phyloP scores from a whole-genome alignment of 2,113 vertebrate genomes.

The Gila orcuttii region DNA sequence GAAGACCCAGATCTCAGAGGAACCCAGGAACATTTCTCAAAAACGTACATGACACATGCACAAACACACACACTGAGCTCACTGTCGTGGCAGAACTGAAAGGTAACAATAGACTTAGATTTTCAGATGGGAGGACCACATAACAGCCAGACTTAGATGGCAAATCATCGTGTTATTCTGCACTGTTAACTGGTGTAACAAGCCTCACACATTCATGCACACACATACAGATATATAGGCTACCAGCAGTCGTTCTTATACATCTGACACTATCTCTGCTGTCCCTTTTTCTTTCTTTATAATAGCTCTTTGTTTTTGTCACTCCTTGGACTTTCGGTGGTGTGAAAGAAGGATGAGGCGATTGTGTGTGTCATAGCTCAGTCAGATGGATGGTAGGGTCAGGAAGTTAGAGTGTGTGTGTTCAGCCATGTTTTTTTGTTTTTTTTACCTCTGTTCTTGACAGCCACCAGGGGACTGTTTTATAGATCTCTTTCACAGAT shows the following conservation, averaged over 20 bases:
- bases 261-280: conserved; percentile 46
- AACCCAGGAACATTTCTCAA: conserved; percentile 55
- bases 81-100: background rate
- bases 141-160: conserved; percentile 40
- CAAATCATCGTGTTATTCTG: conserved; percentile 61
- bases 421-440: conserved; percentile 15
- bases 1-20: conserved; percentile 87
- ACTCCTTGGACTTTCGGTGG: conserved; percentile 16
- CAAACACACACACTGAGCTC: conserved; percentile 37
- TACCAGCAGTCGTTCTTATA: conserved; percentile 46
- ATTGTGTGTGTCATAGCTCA: conserved; percentile 34
- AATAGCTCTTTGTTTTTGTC: conserved; percentile 44
- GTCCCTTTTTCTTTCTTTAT: conserved; percentile 56
- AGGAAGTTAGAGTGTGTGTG: conserved; percentile 36
- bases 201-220: conserved; percentile 39
- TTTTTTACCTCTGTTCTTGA: conserved; percentile 30
- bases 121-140: conserved; percentile 35
- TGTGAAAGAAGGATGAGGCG: conserved; percentile 24
- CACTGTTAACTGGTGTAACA: conserved; percentile 60
- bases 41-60: conserved; percentile 38
- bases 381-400: conserved; percentile 13
- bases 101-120: conserved; percentile 33
- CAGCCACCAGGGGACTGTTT: conserved; percentile 51
- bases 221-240: conserved; percentile 35
- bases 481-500: conserved; percentile 57